Percentiles rank a stretch among this genome's conserved stretches.
phyloP scores from a whole-genome alignment of 2,888 invertebrate genomes.

The Poecilus cupreus region DNA sequence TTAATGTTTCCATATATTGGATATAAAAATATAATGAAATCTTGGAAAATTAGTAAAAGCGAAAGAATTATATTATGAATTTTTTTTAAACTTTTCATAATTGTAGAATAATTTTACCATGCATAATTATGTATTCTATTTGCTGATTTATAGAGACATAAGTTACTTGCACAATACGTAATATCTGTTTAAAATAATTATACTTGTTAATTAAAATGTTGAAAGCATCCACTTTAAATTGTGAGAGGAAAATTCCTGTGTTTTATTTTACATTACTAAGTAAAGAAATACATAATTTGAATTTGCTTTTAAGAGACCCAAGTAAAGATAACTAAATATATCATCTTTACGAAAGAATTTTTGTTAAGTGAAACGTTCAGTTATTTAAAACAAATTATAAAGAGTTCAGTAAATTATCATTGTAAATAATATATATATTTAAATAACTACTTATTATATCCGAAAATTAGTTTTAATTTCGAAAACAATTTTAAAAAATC shows the following conservation, averaged over 20 bases:
- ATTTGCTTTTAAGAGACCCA: background rate
- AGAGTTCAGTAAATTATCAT: background rate
- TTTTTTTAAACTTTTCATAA: background rate
- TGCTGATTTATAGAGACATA: conserved; percentile 21
- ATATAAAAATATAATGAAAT: too few relatives aligned
- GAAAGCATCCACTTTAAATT: too few relatives aligned
- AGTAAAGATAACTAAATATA: background rate
- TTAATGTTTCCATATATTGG: too few relatives aligned
- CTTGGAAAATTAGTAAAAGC: too few relatives aligned
- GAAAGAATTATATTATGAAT: too few relatives aligned
- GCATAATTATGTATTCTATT: conserved; percentile 39
- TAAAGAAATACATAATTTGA: too few relatives aligned
- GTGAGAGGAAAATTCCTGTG: too few relatives aligned
- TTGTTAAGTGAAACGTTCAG: background rate
- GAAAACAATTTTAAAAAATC: conserved; percentile 2
- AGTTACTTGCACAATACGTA: too few relatives aligned
- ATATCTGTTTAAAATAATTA: too few relatives aligned
- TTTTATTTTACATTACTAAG: too few relatives aligned
- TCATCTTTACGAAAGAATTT: background rate
- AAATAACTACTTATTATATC: background rate
- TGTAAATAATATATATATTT: background rate
- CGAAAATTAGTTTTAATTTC: conserved; percentile 17
- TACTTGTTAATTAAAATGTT: too few relatives aligned
- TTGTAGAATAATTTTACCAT: too few relatives aligned
- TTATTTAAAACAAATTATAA: background rate